A percentile compares a stretch with the other conserved stretches of the same genome.
phyloP scores from a whole-genome alignment of 30 jellyfish, hydroid and myxozoan genomes.

The Aurelia sp. region DNA sequence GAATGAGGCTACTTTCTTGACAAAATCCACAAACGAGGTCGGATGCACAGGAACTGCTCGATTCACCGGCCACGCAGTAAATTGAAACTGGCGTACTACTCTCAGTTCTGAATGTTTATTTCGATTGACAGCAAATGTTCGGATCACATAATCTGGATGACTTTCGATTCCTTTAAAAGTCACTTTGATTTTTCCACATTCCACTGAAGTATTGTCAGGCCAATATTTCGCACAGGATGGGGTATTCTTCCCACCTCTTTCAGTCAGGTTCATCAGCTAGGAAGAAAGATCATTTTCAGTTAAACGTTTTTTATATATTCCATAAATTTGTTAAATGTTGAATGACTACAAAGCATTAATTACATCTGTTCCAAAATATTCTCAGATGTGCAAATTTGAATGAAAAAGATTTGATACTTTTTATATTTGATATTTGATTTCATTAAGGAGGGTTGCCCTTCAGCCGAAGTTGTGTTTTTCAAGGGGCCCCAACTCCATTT shows the following conservation, averaged over 20 bases:
- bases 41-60: constrained; percentile 63
- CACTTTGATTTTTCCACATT: constrained; percentile 23
- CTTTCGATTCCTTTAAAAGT: neutral
- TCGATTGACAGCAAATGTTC: constrained; percentile 17
- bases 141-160: constrained; percentile 45
- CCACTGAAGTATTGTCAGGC: constrained; percentile 24
- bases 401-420: too few relatives aligned
- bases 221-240: constrained; percentile 48
- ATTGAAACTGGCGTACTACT: constrained; percentile 66
- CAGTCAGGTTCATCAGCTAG: constrained; percentile 31
- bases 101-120: constrained; percentile 9
- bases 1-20: constrained; percentile 51
- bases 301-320: too few relatives aligned
- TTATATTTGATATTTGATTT: too few relatives aligned
- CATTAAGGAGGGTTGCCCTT: too few relatives aligned
- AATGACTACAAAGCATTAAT: too few relatives aligned
- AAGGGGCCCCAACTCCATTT: too few relatives aligned
- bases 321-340: too few relatives aligned
- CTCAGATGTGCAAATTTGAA: too few relatives aligned
- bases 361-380: too few relatives aligned
- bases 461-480: too few relatives aligned
- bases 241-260: constrained; percentile 7
- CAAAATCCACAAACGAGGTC: constrained; percentile 76
- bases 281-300: neutral
- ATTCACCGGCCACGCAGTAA: constrained; percentile 79